Evolutionary conservation across 2,888 invertebrate genomes (phyloP).

Genomic region (Maniola hyperantus): DNA sequence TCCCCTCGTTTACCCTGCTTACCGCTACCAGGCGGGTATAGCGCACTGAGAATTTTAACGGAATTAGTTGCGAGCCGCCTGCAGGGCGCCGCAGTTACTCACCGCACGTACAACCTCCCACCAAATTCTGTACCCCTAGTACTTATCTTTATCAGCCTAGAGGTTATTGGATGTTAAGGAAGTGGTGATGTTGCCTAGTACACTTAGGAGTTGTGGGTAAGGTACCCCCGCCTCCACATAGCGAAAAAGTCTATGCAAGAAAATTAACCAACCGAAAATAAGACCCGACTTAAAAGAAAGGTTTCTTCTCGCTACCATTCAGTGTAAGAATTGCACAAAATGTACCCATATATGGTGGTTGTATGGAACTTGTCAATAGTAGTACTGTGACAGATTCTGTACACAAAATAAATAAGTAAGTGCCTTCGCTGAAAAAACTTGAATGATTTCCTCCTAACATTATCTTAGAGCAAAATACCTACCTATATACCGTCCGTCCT

Average conservation of each 20-base stretch:
- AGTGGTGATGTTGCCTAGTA: constrained; percentile 36
- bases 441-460: too few species aligned
- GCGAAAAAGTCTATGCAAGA: constrained; percentile 69
- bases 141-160: constrained; percentile 8
- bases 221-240: constrained; percentile 66
- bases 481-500: background rate
- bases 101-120: constrained; percentile 49
- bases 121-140: constrained; percentile 18
- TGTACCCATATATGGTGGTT: too few species aligned
- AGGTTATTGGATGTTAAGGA: background rate
- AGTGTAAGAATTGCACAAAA: too few species aligned
- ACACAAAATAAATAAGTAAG: too few species aligned
- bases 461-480: too few species aligned
- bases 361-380: too few species aligned
- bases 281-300: constrained; percentile 32
- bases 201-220: constrained; percentile 49
- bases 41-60: constrained; percentile 78
- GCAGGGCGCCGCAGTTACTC: constrained; percentile 80
- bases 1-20: constrained; percentile 76
- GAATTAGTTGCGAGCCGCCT: constrained; percentile 78
- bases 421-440: too few species aligned
- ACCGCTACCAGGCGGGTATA: constrained; percentile 76
- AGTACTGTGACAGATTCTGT: too few species aligned
- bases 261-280: constrained; percentile 57
- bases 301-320: background rate